Percentiles rank a stretch among this genome's conserved stretches.
These are phyloP conservation scores for Acanthoscelides obtectus DNA, from an alignment of 2,888 invertebrate genomes.

Conservation along the genomic window DNA sequence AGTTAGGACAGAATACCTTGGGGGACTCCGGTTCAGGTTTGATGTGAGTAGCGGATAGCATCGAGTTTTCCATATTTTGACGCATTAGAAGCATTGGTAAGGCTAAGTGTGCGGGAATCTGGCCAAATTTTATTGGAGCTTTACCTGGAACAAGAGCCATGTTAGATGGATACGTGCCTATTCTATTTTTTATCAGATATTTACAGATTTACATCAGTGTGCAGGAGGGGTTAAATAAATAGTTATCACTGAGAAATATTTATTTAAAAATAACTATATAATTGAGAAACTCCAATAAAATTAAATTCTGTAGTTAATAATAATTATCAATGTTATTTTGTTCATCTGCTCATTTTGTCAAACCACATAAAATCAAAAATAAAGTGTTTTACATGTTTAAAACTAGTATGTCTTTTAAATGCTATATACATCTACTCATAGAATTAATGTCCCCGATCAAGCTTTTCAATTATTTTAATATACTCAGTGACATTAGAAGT, in stretches of 20 bases:
- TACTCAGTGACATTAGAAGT: too few species aligned
- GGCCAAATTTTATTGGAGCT: slow-evolving; percentile 4
- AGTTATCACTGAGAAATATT: too few species aligned
- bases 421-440: too few species aligned
- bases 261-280: too few species aligned
- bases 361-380: not conserved
- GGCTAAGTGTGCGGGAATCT: slow-evolving; percentile 60
- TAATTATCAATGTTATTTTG: not conserved
- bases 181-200: not conserved
- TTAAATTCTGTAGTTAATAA: not conserved
- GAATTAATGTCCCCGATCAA: too few species aligned
- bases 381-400: too few species aligned
- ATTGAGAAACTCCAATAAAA: too few species aligned
- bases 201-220: not conserved
- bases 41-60: slow-evolving; percentile 8
- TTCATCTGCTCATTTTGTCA: not conserved
- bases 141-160: slow-evolving; percentile 15
- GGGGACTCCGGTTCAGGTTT: slow-evolving; percentile 20
- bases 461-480: too few species aligned
- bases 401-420: too few species aligned
- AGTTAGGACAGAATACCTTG: slow-evolving; percentile 65
- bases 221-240: too few species aligned
- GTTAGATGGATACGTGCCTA: not conserved
- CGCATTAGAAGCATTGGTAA: slow-evolving; percentile 55
- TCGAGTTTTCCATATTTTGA: slow-evolving; percentile 30